Evolutionary conservation across 2,888 invertebrate genomes (phyloP).

Genomic region (Pogonocherus hispidulus): DNA sequence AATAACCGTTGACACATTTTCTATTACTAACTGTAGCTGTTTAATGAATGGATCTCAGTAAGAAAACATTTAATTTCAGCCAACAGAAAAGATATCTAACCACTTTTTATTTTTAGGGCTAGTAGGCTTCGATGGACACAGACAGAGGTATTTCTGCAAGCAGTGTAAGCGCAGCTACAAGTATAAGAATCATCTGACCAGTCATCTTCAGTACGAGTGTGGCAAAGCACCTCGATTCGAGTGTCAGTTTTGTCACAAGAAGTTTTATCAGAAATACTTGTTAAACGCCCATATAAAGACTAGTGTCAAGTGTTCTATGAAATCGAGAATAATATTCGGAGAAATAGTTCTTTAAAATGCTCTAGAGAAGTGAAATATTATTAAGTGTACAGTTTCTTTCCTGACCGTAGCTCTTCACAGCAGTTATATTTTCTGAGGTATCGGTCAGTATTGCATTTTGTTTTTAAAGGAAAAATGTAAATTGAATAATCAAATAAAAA

Average conservation of each 20-base stretch:
- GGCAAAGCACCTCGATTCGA: slow-evolving; percentile 76
- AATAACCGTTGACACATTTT: no score
- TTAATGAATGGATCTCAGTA: neutral
- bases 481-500: no score
- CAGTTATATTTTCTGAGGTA: no score
- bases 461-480: no score
- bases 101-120: neutral
- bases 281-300: slow-evolving; percentile 72
- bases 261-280: slow-evolving; percentile 80
- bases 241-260: slow-evolving; percentile 76
- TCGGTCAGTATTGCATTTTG: no score
- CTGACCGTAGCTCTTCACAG: no score
- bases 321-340: neutral
- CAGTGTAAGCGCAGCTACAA: slow-evolving; percentile 73
- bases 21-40: neutral
- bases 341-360: neutral
- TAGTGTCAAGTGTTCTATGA: slow-evolving; percentile 60
- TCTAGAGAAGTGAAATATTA: no score
- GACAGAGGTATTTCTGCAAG: slow-evolving; percentile 65
- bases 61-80: neutral
- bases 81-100: neutral
- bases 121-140: neutral
- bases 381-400: no score
- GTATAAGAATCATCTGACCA: slow-evolving; percentile 74
- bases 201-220: slow-evolving; percentile 80